phyloP scores from a whole-genome alignment of 2,113 vertebrate species.

The Cephalopholis sonnerati region DNA sequence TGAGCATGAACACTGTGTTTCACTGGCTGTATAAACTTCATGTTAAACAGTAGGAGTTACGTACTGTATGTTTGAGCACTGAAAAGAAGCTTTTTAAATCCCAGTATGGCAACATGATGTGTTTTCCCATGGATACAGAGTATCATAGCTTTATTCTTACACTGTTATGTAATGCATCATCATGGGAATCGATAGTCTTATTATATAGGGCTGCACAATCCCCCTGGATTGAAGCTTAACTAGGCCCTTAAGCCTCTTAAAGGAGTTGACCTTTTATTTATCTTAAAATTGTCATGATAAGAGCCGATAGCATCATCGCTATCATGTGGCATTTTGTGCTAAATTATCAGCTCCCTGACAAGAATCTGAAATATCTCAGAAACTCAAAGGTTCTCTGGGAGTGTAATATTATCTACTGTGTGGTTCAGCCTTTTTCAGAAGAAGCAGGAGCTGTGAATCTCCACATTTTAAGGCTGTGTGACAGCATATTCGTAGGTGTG shows the following conservation, averaged over 20 bases:
- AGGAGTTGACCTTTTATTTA: neutral
- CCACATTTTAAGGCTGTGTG: no score
- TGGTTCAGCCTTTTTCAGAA: neutral
- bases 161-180: constrained; percentile 2
- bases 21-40: neutral
- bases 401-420: neutral
- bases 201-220: neutral
- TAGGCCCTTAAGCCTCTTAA: neutral
- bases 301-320: neutral
- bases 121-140: neutral
- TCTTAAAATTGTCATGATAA: neutral
- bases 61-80: neutral
- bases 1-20: constrained; percentile 1
- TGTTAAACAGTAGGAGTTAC: neutral
- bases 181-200: neutral
- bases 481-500: neutral
- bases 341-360: neutral
- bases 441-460: no score
- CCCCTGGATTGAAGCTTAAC: neutral
- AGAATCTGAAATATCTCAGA: neutral
- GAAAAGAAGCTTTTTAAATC: neutral
- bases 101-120: neutral
- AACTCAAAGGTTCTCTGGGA: neutral
- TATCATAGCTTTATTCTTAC: neutral
- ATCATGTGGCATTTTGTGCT: neutral